These are phyloP conservation scores for Megalops cyprinoides DNA, from an alignment of 2,797 vertebrate species.

Conservation along the genomic window DNA sequence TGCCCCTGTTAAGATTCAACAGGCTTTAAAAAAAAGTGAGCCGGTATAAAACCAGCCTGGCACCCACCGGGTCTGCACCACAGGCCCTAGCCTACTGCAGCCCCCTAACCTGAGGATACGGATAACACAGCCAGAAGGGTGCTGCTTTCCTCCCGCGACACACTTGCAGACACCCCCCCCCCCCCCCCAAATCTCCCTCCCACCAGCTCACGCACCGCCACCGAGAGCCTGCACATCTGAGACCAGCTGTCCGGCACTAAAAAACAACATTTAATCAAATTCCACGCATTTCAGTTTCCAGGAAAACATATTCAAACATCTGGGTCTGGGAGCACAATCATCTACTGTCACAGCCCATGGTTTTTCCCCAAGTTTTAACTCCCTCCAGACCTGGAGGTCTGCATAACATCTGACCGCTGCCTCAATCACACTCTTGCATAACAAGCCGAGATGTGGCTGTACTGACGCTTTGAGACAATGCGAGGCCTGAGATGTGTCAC, in stretches of 20 bases:
- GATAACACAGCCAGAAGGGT: too few species aligned
- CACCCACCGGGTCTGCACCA: too few species aligned
- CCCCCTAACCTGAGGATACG: too few species aligned
- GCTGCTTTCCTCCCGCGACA: too few species aligned
- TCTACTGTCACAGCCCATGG: constrained; percentile 50
- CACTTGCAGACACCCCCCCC: not conserved
- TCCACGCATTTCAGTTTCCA: constrained; percentile 54
- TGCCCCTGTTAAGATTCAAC: too few species aligned
- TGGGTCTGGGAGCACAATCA: constrained; percentile 50
- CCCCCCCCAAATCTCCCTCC: constrained; percentile 13
- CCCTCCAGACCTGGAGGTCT: constrained; percentile 29
- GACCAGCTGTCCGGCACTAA: constrained; percentile 31
- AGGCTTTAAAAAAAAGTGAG: too few species aligned
- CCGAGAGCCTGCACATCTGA: constrained; percentile 46
- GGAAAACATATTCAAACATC: constrained; percentile 54
- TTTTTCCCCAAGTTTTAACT: constrained; percentile 32
- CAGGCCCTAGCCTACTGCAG: too few species aligned
- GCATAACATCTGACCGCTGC: constrained; percentile 49
- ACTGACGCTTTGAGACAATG: constrained; percentile 54
- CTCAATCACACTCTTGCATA: constrained; percentile 47
- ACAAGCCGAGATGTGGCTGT: constrained; percentile 48
- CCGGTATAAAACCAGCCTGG: too few species aligned
- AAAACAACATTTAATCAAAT: constrained; percentile 50
- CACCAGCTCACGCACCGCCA: constrained; percentile 19
- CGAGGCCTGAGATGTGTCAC: constrained; percentile 46